Evolutionary conservation across 2,888 invertebrate species (phyloP).

Genomic region (Hydraecia micacea): DNA sequence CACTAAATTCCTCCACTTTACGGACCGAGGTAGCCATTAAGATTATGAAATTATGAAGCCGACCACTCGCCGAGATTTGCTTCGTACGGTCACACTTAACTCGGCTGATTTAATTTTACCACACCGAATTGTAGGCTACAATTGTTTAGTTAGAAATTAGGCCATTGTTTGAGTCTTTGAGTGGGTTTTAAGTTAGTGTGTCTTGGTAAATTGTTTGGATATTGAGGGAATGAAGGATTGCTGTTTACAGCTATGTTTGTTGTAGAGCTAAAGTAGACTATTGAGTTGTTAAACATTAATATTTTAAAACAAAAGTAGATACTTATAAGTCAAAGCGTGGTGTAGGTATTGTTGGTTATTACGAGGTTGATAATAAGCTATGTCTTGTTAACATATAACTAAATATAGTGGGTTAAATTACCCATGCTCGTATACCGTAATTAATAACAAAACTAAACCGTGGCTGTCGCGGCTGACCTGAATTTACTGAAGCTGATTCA

Average conservation of each 20-base stretch:
- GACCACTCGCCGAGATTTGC: slow-evolving; percentile 83
- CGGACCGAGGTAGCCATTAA: slow-evolving; percentile 83
- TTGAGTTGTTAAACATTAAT: neutral
- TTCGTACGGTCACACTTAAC: slow-evolving; percentile 74
- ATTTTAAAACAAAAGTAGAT: neutral
- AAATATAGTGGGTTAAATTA: neutral
- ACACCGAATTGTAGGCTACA: slow-evolving; percentile 58
- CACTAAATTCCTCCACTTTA: slow-evolving; percentile 86
- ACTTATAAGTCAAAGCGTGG: neutral
- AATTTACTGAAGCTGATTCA: slow-evolving; percentile 16
- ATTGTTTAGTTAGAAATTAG: slow-evolving; percentile 44
- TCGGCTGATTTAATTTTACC: slow-evolving; percentile 76
- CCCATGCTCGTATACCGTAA: neutral
- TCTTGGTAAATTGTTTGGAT: slow-evolving; percentile 1
- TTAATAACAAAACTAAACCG: slow-evolving; percentile 19
- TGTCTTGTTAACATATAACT: neutral
- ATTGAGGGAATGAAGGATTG: slow-evolving; percentile 14
- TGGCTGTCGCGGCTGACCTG: neutral
- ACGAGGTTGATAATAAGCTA: neutral
- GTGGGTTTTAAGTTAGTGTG: slow-evolving; percentile 17
- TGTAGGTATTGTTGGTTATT: neutral
- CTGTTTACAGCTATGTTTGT: neutral
- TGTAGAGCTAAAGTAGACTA: neutral
- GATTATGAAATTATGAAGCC: slow-evolving; percentile 89
- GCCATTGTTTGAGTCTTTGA: slow-evolving; percentile 15